phyloP scores from a whole-genome alignment of 2,888 invertebrate genomes.

The Noctuana brunneofusca region DNA sequence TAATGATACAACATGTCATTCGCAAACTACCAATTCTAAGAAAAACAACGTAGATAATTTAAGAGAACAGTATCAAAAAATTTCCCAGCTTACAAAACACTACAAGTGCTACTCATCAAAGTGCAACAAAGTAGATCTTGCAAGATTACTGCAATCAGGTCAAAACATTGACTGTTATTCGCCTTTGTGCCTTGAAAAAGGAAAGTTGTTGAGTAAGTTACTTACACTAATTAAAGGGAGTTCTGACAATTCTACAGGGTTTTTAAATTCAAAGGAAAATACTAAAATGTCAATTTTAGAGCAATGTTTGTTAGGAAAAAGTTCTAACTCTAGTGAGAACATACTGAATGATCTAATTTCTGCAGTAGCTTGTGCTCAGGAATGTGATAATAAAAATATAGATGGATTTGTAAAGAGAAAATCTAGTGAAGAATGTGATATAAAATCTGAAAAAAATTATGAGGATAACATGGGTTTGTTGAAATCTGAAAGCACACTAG shows the following conservation, averaged over 20 bases:
- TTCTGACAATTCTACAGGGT: constrained; percentile 66
- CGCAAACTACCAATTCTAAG: constrained; percentile 78
- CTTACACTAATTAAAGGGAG: constrained; percentile 85
- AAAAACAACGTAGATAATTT: constrained; percentile 87
- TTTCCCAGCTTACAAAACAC: constrained; percentile 87
- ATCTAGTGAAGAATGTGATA: constrained; percentile 60
- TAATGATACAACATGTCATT: constrained; percentile 54
- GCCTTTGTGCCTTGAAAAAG: constrained; percentile 90
- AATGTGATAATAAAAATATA: constrained; percentile 80
- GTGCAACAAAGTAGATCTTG: constrained; percentile 84
- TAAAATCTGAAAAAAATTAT: constrained; percentile 63
- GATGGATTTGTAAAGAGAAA: constrained; percentile 75
- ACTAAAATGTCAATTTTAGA: constrained; percentile 87
- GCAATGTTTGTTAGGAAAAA: constrained; percentile 85
- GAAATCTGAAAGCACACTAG: constrained; percentile 81
- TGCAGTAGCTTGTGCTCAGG: constrained; percentile 84
- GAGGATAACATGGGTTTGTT: constrained; percentile 54
- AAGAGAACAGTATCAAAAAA: constrained; percentile 86
- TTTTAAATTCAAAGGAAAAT: constrained; percentile 67
- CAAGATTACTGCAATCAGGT: constrained; percentile 58
- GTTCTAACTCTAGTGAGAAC: constrained; percentile 75
- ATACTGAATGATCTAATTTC: constrained; percentile 84
- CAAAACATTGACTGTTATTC: constrained; percentile 88
- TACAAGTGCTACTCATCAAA: constrained; percentile 88
- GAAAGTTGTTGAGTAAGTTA: constrained; percentile 87